Conservation (phyloP, 2,113 vertebrate species). For the Pelecanus crispus region DNA sequence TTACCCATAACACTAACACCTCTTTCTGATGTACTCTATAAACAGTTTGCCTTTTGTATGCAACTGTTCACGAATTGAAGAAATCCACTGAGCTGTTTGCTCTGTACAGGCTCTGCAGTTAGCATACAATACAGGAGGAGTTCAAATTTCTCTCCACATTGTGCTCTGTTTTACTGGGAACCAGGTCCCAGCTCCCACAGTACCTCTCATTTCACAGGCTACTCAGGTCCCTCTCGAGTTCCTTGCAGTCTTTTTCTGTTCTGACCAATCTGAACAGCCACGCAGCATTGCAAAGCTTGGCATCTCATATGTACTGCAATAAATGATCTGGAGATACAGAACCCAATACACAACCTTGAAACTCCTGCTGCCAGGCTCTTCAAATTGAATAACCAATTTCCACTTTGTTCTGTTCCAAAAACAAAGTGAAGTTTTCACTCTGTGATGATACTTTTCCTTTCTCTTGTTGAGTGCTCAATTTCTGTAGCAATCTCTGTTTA, state of each 20-base stretch:
- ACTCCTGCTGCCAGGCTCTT: background rate
- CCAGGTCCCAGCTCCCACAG: background rate
- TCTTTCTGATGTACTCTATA: background rate
- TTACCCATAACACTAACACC: background rate
- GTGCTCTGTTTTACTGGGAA: background rate
- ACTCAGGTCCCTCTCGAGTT: background rate
- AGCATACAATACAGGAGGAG: background rate
- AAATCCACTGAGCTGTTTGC: background rate
- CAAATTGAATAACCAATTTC: constrained; percentile 28
- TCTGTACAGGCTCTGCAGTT: background rate
- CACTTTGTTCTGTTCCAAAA: constrained; percentile 8
- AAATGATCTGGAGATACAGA: background rate
- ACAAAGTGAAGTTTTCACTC: constrained; percentile 16
- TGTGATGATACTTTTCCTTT: background rate
- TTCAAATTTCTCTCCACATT: background rate
- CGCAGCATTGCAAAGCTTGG: background rate
- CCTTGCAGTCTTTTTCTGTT: background rate
- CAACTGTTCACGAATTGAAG: background rate
- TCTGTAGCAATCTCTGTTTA: constrained; percentile 14
- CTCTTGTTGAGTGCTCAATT: background rate
- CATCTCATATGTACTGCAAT: background rate
- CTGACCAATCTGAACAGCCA: background rate
- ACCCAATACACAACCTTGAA: background rate
- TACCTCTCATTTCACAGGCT: background rate
- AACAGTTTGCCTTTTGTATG: background rate